phyloP scores from a whole-genome alignment of 1,140 invertebrate species.

The Caenorhabditis elegans region WBcel235 BX284605.5:14540001-14540500 shows the following conservation, averaged over 20 bases:
- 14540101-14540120: too few species aligned
- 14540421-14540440: constrained; percentile 52
- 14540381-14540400: constrained; percentile 50
- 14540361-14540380: constrained; percentile 54
- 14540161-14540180: too few species aligned
- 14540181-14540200: too few species aligned
- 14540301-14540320: constrained; percentile 45
- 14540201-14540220: neutral
- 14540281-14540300: constrained; percentile 53
- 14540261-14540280: constrained; percentile 33
- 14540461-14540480: constrained; percentile 17
- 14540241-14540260: neutral
- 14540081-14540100: too few species aligned
- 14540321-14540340: constrained; percentile 43
- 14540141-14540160: too few species aligned
- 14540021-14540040: too few species aligned
- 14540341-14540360: constrained; percentile 42
- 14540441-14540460: constrained; percentile 16
- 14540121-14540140: too few species aligned
- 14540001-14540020: too few species aligned
- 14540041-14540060: too few species aligned
- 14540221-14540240: neutral
- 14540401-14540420: constrained; percentile 55
- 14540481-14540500: constrained; percentile 43
- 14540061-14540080: too few species aligned